Base-by-base conservation (phyloP, 1,140 invertebrate genomes). In the Polypedilum pembai region DNA sequence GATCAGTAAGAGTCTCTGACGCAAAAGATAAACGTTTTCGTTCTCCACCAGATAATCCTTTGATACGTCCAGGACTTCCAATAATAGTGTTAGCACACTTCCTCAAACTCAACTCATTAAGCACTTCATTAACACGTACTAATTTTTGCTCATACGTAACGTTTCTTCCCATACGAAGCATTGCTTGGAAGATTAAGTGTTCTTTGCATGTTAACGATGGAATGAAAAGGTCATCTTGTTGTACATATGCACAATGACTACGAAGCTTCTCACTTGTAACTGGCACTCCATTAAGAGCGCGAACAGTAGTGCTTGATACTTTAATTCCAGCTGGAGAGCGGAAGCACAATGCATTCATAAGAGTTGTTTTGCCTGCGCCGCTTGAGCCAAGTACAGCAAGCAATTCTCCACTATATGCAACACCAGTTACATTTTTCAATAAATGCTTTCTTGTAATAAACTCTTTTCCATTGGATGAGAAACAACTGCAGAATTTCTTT, bases 41-140 rank as follows among this genome's bases (percentile, higher is more conserved):
- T 84, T 99, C 97, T 0, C 96, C 96, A 17, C 96, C 96, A 0
- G 95, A 98, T 40, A 99, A 91, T 0, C 96, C 95, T 84, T 96
- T 96, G 0, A 94, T 83, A 73, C 89, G 83, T 1, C 94, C 94
- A 0, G 92, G 88, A 76, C 92, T 88, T 1, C 94, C 95, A 76
- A 98, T 98, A 12, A 92, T 85, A 15, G 94, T 96, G 77, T 95
- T 88, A 83, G 90, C 88, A 80, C 94, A 96, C 84, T 94, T 95
- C 72, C 85, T 87, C 73, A 98, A 83, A 7, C 92, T 91, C 74
- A 98, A 83, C 92, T 94, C 80, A 76, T 80, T 80, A 41, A 78
- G 77, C 41, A 98, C 94, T 84, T 96, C 91, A 76, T 97, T 91
- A 0, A 99, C 95, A 78, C 94, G 83, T 65, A 87, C 82, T 82